A percentile compares a stretch with the other conserved stretches of the same genome.
These are phyloP conservation scores for Drosophila prolongata DNA, from an alignment of 2,888 invertebrate genomes.

Conservation along the genomic window DNA sequence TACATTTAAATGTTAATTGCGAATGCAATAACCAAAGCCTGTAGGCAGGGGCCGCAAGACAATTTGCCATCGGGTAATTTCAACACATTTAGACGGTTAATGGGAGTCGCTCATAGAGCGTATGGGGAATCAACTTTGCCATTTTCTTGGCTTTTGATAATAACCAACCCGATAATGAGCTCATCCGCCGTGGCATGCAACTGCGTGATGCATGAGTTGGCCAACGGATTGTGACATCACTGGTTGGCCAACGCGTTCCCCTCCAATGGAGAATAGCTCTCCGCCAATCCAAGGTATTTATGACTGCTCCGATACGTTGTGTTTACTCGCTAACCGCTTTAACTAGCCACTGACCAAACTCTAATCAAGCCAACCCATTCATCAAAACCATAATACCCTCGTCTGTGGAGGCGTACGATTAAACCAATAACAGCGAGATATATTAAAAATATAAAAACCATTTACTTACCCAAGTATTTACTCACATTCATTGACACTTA, in stretches of 20 bases:
- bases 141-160: constrained; percentile 61
- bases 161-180: constrained; percentile 72
- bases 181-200: constrained; percentile 57
- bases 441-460: constrained; percentile 18
- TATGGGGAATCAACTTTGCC: constrained; percentile 51
- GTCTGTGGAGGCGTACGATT: constrained; percentile 34
- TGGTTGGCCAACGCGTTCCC: constrained; percentile 1
- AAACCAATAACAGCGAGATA: constrained; percentile 34
- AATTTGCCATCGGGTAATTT: constrained; percentile 68
- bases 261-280: constrained; percentile 6
- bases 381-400: constrained; percentile 35
- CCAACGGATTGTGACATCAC: constrained; percentile 67
- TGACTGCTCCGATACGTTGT: constrained; percentile 40
- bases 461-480: constrained; percentile 13
- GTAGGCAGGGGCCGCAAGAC: constrained; percentile 33
- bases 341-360: constrained; percentile 43
- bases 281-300: constrained; percentile 62
- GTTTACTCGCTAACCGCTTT: constrained; percentile 62
- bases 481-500: constrained; percentile 14
- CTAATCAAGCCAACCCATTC: constrained; percentile 54
- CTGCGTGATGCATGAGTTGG: constrained; percentile 55
- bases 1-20: constrained; percentile 69
- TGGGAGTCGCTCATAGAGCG: constrained; percentile 22
- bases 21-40: constrained; percentile 39
- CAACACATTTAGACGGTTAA: constrained; percentile 38